These are phyloP conservation scores for Dione vanillae DNA, from an alignment of 2,888 invertebrate species.

Conservation along the genomic window DNA sequence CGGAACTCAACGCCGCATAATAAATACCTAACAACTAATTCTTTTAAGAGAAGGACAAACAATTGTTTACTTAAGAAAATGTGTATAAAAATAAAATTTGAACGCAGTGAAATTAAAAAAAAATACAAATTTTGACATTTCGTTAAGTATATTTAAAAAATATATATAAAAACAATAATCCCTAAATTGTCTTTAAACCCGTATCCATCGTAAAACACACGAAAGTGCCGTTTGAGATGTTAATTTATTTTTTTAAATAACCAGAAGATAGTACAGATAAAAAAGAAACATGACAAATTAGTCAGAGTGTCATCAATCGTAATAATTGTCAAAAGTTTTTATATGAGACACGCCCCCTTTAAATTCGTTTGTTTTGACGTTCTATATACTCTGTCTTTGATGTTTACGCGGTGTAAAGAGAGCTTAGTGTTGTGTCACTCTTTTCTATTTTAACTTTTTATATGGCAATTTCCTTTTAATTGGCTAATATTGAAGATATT, in stretches of 20 bases:
- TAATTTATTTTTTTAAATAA: background rate
- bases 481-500: too few species aligned
- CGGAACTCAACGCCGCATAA: too few species aligned
- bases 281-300: conserved; percentile 16
- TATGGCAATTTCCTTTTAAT: too few species aligned
- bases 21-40: too few species aligned
- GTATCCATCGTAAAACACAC: background rate
- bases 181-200: background rate
- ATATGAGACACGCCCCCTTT: conserved; percentile 19
- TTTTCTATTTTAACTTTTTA: background rate
- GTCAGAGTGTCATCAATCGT: conserved; percentile 20
- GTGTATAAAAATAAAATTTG: too few species aligned
- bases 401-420: background rate
- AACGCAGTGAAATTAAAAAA: too few species aligned
- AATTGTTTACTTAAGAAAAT: too few species aligned
- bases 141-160: too few species aligned
- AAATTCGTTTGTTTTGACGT: conserved; percentile 4
- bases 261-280: conserved; percentile 17
- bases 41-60: too few species aligned
- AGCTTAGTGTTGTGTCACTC: background rate
- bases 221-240: background rate
- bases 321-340: conserved; percentile 28
- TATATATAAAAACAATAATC: too few species aligned
- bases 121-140: too few species aligned
- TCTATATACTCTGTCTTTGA: background rate